phyloP scores from a whole-genome alignment of 2,888 invertebrate species.

The Brachypterus glaber region DNA sequence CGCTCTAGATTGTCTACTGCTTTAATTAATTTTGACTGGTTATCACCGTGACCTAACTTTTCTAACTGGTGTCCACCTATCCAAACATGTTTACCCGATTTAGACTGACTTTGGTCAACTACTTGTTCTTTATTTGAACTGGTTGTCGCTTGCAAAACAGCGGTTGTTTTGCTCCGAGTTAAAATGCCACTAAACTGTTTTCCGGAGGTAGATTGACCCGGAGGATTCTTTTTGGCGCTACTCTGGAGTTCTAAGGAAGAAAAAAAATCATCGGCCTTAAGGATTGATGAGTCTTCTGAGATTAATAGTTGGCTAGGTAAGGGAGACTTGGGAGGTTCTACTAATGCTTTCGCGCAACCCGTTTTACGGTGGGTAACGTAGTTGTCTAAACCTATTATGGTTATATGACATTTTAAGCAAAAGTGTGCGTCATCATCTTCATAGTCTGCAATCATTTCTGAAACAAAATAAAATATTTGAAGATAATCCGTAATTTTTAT shows the following conservation, averaged over 20 bases:
- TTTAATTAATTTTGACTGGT: slow-evolving; percentile 53
- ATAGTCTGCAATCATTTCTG: slow-evolving; percentile 52
- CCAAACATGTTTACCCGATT: slow-evolving; percentile 50
- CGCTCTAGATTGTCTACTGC: slow-evolving; percentile 56
- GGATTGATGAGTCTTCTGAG: slow-evolving; percentile 47
- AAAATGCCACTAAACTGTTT: slow-evolving; percentile 37
- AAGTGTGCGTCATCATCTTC: slow-evolving; percentile 79
- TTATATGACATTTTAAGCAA: slow-evolving; percentile 77
- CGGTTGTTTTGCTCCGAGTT: slow-evolving; percentile 41
- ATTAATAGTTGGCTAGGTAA: slow-evolving; percentile 32
- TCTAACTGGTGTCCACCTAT: slow-evolving; percentile 51
- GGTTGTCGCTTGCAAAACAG: slow-evolving; percentile 31
- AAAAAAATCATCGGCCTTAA: slow-evolving; percentile 80
- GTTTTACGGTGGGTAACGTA: slow-evolving; percentile 76
- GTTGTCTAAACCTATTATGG: slow-evolving; percentile 75
- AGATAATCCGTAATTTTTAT: no score
- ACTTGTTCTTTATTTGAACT: slow-evolving; percentile 20
- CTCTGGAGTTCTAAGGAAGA: slow-evolving; percentile 73
- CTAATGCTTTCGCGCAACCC: slow-evolving; percentile 47
- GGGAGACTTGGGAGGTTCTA: slow-evolving; percentile 31
- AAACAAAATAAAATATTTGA: no score
- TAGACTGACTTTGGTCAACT: slow-evolving; percentile 29
- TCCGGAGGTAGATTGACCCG: slow-evolving; percentile 41
- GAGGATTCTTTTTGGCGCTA: slow-evolving; percentile 48
- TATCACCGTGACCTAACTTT: slow-evolving; percentile 48